Evolutionary conservation across 2,888 invertebrate genomes (phyloP).

Genomic region (Dorcus parallelipipedus): DNA sequence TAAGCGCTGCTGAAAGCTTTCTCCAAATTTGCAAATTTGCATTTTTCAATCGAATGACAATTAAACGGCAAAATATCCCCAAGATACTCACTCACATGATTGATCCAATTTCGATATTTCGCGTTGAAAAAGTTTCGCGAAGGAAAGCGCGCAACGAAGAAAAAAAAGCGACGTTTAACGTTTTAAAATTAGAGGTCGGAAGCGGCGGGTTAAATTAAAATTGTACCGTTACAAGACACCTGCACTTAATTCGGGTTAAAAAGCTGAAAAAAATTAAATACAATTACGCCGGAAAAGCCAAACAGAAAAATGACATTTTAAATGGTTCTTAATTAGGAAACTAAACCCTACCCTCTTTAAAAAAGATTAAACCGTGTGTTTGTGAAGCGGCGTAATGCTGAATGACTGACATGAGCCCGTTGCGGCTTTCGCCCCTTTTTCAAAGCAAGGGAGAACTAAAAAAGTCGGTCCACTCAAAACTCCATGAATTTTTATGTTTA

Average conservation of each 20-base stretch:
- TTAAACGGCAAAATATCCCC: slow-evolving; percentile 13
- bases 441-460: slow-evolving; percentile 21
- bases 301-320: slow-evolving; percentile 50
- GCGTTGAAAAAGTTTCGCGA: slow-evolving; percentile 9
- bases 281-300: slow-evolving; percentile 35
- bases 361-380: slow-evolving; percentile 51
- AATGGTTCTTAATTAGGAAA: slow-evolving; percentile 52
- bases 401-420: slow-evolving; percentile 48
- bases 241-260: slow-evolving; percentile 29
- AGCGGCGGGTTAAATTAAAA: not conserved
- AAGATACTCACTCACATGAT: slow-evolving; percentile 7
- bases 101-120: slow-evolving; percentile 16
- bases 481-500: too few relatives aligned
- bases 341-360: slow-evolving; percentile 50
- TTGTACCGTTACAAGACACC: slow-evolving; percentile 17
- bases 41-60: slow-evolving; percentile 19
- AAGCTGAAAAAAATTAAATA: slow-evolving; percentile 38
- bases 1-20: slow-evolving; percentile 13
- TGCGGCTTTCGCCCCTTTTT: slow-evolving; percentile 25
- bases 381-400: slow-evolving; percentile 49
- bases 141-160: slow-evolving; percentile 6
- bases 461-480: slow-evolving; percentile 21
- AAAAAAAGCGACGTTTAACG: not conserved
- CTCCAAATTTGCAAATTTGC: slow-evolving; percentile 12
- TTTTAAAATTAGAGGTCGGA: not conserved